Evolutionary conservation across 2,113 vertebrate species (phyloP).

Genomic region (Percina caprodes): DNA sequence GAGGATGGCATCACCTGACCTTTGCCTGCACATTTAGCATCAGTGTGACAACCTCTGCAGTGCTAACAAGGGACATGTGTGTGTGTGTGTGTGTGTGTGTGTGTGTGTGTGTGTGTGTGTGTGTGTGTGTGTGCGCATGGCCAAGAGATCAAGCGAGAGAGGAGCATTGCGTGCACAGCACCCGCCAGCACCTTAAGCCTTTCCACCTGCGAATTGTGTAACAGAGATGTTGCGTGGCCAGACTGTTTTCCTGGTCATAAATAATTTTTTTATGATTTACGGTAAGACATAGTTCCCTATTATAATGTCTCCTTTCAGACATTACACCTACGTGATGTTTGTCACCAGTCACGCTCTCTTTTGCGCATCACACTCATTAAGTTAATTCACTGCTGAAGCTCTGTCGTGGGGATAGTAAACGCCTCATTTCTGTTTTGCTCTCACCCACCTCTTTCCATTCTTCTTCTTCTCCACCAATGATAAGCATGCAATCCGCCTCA

Average conservation of each 20-base stretch:
- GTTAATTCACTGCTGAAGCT: slow-evolving; percentile 57
- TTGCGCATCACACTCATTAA: slow-evolving; percentile 43
- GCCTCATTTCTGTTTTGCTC: slow-evolving; percentile 51
- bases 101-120: neutral
- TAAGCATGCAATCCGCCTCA: slow-evolving; percentile 18
- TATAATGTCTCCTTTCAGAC: slow-evolving; percentile 30
- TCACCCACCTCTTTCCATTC: slow-evolving; percentile 49
- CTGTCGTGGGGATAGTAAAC: slow-evolving; percentile 39
- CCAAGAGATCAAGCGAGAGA: slow-evolving; percentile 20
- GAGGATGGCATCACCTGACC: slow-evolving; percentile 27
- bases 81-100: neutral
- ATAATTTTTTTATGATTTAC: slow-evolving; percentile 1
- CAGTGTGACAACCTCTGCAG: slow-evolving; percentile 73
- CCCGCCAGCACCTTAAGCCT: neutral
- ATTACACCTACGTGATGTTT: slow-evolving; percentile 28
- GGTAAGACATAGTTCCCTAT: neutral
- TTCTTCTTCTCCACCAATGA: slow-evolving; percentile 33
- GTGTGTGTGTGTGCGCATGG: neutral
- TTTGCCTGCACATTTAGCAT: slow-evolving; percentile 43
- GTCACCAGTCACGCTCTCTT: neutral
- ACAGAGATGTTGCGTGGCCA: neutral
- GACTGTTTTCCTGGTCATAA: neutral
- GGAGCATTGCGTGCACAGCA: slow-evolving; percentile 3
- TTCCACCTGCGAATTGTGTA: slow-evolving; percentile 12
- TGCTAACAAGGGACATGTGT: slow-evolving; percentile 37